Base-by-base conservation (phyloP, 2,113 vertebrate species). In the Urocitellus parryii region DNA sequence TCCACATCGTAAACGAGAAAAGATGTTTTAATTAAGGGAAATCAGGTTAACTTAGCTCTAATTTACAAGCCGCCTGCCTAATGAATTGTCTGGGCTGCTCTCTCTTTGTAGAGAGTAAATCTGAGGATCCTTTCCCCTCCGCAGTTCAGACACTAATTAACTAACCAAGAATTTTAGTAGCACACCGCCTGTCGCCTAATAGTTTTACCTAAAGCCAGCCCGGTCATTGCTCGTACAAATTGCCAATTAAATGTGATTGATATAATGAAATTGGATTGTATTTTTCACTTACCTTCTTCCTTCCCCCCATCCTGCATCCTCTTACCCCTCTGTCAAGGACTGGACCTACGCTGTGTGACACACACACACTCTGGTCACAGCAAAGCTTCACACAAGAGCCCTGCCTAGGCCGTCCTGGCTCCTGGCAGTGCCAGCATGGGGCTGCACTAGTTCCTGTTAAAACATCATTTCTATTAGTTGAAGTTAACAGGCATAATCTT, bases 11-110 rank as follows among this genome's bases (percentile, higher is more conserved):
- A 99, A 99, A 99, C 99, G 99, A 99, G 98, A 99, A 99, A 99
- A 99, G 99, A 99, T 99, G 99, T 99, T 99, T 99, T 99, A 99
- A 99, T 99, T 99, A 99, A 99, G 98, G 99, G 99, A 99, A 99
- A 99, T 99, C 99, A 99, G 99, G 99, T 99, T 99, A 99, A 99
- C 99, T 99, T 99, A 99, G 98, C 98, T 98, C 98, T 99, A 99
- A 99, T 99, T 99, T 99, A 99, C 98, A 98, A 99, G 98, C 98
- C 98, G 98, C 99, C 98, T 99, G 98, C 98, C 98, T 99, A 99
- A 99, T 99, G 99, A 99, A 99, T 99, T 99, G 99, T 99, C 99
- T 99, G 99, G 99, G 98, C 99, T 99, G 99, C 98, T 99, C 99
- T 98, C 98, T 99, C 99, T 99, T 99, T 99, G 99, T 99, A 98